Evolutionary conservation across 2,888 invertebrate genomes (phyloP), one percentile per base, ranked within the genome.

Genomic region (Cyclophora albipunctata): DNA sequence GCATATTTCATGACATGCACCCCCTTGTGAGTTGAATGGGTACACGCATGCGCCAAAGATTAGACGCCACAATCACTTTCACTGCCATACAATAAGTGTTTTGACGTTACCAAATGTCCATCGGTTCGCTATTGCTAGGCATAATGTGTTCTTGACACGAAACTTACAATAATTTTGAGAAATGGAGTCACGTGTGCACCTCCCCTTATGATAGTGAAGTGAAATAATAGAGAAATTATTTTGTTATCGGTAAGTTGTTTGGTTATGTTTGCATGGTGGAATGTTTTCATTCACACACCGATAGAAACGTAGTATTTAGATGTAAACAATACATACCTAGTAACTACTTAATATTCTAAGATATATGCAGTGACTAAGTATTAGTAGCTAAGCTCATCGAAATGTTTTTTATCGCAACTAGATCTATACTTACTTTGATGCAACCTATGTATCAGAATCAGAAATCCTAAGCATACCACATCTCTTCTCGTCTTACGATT

Each of bases 131-230:
- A 66, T 71, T 73, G 60, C 61, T 64, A 63, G 67, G 70, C 69
- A 67, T 86, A 84, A 87, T 86, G 87, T 80, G 80, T 74, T 84
- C 80, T 81, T 85, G 85, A 81, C 87, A 86, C 83, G 87, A 83
- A 81, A 83, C 70, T 57, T 70, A 66, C 63, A 62, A 66, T 66
- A 66, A 67, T 77, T 74, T 77, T 73, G 63, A 70, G 76, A 78
- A 79, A 84, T 83, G 78, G 72, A 73, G 74, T 70, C 68, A 68
- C 67, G 72, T 78, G 79, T 78, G 64, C 75, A 77, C 63, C 66
- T 64, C 63, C 78, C 83, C 73, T 84, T 86, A 86, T 84, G 84
- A 86, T 86, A 82, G 78, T 78, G 73, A 75, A 71, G 76, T 69
- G 69, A 73, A 64, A 54, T 58, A 59, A 62, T 71, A 73, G 63